A percentile compares a stretch with the other conserved stretches of the same genome.
Evolutionary conservation across 2,113 vertebrate genomes (phyloP).

Genomic region (Lasiurus cinereus): DNA sequence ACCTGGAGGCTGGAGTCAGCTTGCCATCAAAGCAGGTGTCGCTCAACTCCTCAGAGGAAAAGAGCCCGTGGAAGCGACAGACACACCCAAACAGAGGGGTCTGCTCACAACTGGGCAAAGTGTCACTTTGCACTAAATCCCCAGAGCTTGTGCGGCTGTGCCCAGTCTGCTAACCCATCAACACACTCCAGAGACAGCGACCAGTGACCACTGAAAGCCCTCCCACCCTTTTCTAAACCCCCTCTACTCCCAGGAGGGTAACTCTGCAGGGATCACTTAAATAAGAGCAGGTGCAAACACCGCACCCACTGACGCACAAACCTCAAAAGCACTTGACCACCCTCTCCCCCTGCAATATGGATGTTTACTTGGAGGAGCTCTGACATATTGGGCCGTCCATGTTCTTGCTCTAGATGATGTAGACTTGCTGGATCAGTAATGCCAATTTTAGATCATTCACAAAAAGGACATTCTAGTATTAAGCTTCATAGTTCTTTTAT

Average conservation of each 20-base stretch:
- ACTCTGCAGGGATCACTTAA: neutral
- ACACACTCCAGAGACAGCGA: no score
- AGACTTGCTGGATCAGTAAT: neutral
- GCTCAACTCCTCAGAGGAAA: neutral
- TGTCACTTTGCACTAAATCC: neutral
- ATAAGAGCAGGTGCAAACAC: no score
- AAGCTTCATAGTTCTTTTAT: neutral
- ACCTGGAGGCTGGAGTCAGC: neutral
- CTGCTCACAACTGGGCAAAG: rapidly evolving
- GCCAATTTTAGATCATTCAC: neutral
- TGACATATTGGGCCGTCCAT: neutral
- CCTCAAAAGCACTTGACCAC: no score
- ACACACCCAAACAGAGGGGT: neutral
- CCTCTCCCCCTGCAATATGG: neutral
- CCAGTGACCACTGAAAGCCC: neutral
- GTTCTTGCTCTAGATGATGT: neutral
- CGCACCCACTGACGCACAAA: rapidly evolving
- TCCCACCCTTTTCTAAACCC: neutral
- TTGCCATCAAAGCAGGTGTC: neutral
- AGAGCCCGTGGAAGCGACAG: neutral
- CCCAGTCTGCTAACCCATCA: neutral
- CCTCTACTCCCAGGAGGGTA: neutral
- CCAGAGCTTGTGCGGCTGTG: neutral
- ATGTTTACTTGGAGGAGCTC: neutral
- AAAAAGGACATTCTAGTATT: neutral